These are phyloP conservation scores for Triplophysa bombifrons DNA, from an alignment of 2,797 vertebrate genomes.

Conservation along the genomic window DNA sequence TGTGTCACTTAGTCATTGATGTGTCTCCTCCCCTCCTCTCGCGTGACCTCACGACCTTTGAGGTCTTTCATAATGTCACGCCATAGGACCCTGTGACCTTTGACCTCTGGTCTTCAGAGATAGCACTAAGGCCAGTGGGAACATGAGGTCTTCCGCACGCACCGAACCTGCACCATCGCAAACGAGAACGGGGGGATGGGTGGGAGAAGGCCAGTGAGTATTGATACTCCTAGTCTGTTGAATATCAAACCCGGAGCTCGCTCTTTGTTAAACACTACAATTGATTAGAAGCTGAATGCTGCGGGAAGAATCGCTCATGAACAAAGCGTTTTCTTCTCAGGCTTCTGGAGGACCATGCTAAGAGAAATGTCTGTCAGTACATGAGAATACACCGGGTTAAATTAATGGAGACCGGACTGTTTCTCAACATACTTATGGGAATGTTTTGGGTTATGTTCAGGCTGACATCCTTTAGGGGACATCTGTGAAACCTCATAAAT, in stretches of 20 bases:
- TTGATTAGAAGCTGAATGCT: conserved; percentile 56
- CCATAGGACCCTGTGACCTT: conserved; percentile 60
- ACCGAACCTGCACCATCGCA: conserved; percentile 20
- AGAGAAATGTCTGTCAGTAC: conserved; percentile 4
- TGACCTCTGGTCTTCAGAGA: conserved; percentile 57
- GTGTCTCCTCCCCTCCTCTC: conserved; percentile 55
- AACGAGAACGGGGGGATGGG: conserved; percentile 51
- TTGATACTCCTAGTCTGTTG: conserved; percentile 59
- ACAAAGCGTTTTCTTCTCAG: conserved; percentile 29
- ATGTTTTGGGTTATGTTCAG: not conserved
- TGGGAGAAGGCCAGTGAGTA: conserved; percentile 55
- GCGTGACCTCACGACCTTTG: conserved; percentile 59
- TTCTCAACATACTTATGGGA: conserved; percentile 25
- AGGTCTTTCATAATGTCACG: conserved; percentile 62
- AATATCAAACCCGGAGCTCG: conserved; percentile 53
- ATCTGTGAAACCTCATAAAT: not conserved
- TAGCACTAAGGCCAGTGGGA: conserved; percentile 65
- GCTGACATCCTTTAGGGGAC: not conserved
- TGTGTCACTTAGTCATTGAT: conserved; percentile 54
- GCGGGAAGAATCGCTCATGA: conserved; percentile 41
- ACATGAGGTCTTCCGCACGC: conserved; percentile 54
- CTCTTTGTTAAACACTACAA: conserved; percentile 61
- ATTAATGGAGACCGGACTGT: conserved; percentile 22
- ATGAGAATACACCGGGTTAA: conserved; percentile 40
- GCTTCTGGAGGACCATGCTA: conserved; percentile 42